Base-by-base conservation (phyloP, 2,888 invertebrate species). In the Calephelis perditalis region DNA sequence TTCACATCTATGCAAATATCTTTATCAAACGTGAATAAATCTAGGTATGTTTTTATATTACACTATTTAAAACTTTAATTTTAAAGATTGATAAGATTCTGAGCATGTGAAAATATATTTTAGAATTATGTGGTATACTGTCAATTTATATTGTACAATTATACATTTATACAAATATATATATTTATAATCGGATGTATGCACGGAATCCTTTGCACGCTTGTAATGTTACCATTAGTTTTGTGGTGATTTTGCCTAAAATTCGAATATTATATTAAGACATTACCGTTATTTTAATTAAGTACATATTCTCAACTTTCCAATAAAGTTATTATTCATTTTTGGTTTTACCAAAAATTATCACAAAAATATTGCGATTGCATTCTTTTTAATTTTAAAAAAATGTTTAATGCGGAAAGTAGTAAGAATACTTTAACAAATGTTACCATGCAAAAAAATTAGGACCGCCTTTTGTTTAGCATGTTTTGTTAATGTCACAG, bases 191-290 rank as follows among this genome's bases (percentile, higher is more conserved):
- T 40, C 46, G 62, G 44, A 57, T 43, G 56, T 43, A 60, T 64
- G 61, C 66, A 60, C 63, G 62, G 61, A 59, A 68, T 64, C 62
- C 61, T 63, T 64, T 67, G 69, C 70, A 72, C 68, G 70, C 70
- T 70, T 72, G 69, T 70, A 70, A 71, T 73, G 76, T 76, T 76
- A 76, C 76, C 76, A 75, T 72, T 61, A 66, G 64, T 63, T 62
- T 61, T 60, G 57, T 64, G 56, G 62, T 60, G 67, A 74, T 72
- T 73, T 73, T 73, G 74, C 70, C 70, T 63, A 56, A 63, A 62
- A 68, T 68, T 69, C 71, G 70, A 71, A 72, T 73, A 69, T 61
- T 49, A 49, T 56, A 60, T 63, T 62, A 60, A 62, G 54, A 57
- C n/a, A 43, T 37, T 57, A 61, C 54, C 45, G 46, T 55, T 61